Evolutionary conservation across 2,113 vertebrate genomes (phyloP), one percentile per base, ranked within the genome.

Genomic region (Apus apus): DNA sequence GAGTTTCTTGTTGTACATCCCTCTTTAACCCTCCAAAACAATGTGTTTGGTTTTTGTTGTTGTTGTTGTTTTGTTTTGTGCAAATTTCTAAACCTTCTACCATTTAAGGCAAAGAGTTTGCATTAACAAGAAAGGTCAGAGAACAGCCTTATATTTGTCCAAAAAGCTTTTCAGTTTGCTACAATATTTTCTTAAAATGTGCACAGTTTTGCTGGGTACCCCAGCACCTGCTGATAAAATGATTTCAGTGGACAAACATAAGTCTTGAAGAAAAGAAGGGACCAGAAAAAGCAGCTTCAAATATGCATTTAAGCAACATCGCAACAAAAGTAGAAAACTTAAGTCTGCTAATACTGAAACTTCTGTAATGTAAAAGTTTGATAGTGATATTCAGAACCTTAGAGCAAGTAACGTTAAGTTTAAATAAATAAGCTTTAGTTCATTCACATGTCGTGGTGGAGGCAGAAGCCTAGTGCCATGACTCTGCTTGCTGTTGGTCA

Each of bases 31-130:
- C 97, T 98, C 97, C 96, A 98, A 97, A 97, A 93, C 79, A 97
- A 96, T 57, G 78, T 46, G 89, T 97, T 94, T 95, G 94, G 16
- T 6, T 46, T 46, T 46, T 46, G 15, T 46, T 46, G 16, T 46
- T 46, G 15, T 46, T 46, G 15, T 48, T 48, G 19, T 48, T 48
- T 11, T 14, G 66, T 96, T 97, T 98, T 98, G 98, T 99, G 98
- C 98, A 98, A 98, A 98, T 97, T 92, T 98, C 97, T 98, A 98
- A 98, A 98, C 94, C 73, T 94, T 97, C 97, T 97, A 97, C 96
- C 96, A 92, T 78, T 97, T 98, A 97, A 97, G 96, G 96, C 96
- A 97, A 98, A 98, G 88, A 97, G 96, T 98, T 96, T 77, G 62
- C 77, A 93, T 97, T 97, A 97, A 97, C 9, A 77, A 76, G 96